Evolutionary conservation across 2,797 vertebrate species (phyloP).

Genomic region (Austrolebias charrua): DNA sequence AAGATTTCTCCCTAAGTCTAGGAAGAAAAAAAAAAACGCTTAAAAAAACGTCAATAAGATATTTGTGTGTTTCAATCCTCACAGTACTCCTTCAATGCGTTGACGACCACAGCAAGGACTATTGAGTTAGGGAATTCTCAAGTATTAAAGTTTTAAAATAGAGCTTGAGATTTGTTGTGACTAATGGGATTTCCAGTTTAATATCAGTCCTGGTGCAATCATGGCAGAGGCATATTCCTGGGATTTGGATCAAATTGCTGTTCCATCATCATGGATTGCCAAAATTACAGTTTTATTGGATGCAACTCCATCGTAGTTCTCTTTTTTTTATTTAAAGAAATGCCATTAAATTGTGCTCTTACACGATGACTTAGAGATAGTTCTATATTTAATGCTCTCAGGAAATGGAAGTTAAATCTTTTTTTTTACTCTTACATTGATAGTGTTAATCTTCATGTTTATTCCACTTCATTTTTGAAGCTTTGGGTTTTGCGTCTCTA

Average conservation of each 20-base stretch:
- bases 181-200: conserved; percentile 50
- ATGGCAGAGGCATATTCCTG: conserved; percentile 22
- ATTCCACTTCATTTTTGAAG: conserved; percentile 8
- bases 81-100: conserved; percentile 6
- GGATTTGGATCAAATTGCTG: conserved; percentile 24
- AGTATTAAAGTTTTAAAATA: conserved; percentile 46
- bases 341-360: conserved; percentile 22
- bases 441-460: not conserved
- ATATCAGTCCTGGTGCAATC: conserved; percentile 47
- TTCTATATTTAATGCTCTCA: conserved; percentile 15
- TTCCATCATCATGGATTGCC: conserved; percentile 33
- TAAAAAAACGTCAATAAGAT: too few relatives aligned
- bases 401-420: conserved; percentile 5
- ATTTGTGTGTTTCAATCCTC: conserved; percentile 6
- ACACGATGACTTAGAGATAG: conserved; percentile 7
- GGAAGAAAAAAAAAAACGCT: not conserved
- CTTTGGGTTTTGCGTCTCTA: conserved; percentile 26
- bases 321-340: not conserved
- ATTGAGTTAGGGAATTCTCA: conserved; percentile 26
- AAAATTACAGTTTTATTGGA: conserved; percentile 48
- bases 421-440: conserved; percentile 4
- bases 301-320: conserved; percentile 36
- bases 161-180: conserved; percentile 40
- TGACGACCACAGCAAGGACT: conserved; percentile 11
- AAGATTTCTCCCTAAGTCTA: not conserved